Base-by-base conservation (phyloP, 2,113 vertebrate species). In the Excalfactoria chinensis region DNA sequence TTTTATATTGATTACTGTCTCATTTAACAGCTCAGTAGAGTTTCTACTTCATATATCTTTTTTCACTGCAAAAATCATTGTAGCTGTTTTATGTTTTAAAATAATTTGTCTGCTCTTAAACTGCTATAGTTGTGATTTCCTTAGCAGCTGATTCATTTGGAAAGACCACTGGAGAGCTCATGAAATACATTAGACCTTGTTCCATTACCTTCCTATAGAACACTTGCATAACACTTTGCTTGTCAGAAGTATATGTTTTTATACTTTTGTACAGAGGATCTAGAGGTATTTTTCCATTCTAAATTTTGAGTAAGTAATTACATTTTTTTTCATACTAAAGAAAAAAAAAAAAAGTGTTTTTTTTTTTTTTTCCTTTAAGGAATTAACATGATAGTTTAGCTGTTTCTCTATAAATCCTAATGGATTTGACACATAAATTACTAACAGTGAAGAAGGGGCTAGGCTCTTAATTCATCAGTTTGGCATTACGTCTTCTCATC, bases 31-130 rank as follows among this genome's bases (percentile, higher is more conserved):
- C 84, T 76, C 83, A 92, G 80, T 74, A 69, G 41, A 48, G 55
- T 95, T 86, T 80, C 44, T 85, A 46, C 60, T 88, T 89, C 63
- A 35, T n/a, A 9, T 51, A 93, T 89, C 71, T 40, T 46, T 75
- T 28, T 40, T 26, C 12, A 28, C 20, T 51, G 28, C 51, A 51
- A 49, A 51, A 82, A 89, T 55, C 8, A 12, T 43, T 7, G 23
- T 13, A 48, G 44, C n/a, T 76, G 15, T 84, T 84, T 23, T 62
- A 19, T 69, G 48, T 84, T 82, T 82, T n/a, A 44, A 90, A 86
- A 32, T 66, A n/a, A 14, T 41, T 35, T 78, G 40, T 89, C 86
- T 26, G 53, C 25, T 90, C n/a, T 70, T 84, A 85, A 79, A 37
- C 53, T 35, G 40, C 86, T 90, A 62, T 76, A 94, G 51, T 51